Conservation (phyloP, 2,797 vertebrate species). For the Anabacerthia variegaticeps region DNA sequence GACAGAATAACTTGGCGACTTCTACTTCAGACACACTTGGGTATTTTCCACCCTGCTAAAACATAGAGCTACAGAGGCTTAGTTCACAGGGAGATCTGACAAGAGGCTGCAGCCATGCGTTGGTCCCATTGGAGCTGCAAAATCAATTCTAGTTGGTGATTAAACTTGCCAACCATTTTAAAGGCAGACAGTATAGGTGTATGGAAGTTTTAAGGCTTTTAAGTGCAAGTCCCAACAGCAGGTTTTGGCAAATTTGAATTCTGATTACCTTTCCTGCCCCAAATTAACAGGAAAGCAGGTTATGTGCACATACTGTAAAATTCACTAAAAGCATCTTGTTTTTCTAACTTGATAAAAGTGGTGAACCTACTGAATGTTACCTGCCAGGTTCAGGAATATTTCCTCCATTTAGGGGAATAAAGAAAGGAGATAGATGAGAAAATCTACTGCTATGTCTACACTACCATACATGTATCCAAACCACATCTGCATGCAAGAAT, state of each 20-base stretch:
- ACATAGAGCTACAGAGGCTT: not conserved
- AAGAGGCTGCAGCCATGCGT: not conserved
- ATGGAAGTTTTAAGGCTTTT: constrained; percentile 60
- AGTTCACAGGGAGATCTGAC: constrained; percentile 12
- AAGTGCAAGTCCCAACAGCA: constrained; percentile 69
- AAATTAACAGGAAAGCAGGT: constrained; percentile 72
- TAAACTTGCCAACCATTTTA: constrained; percentile 76
- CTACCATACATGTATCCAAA: not conserved
- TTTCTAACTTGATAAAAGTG: not conserved
- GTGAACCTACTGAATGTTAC: not conserved
- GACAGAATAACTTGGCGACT: not conserved
- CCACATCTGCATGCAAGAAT: not conserved
- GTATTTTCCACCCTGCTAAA: constrained; percentile 54
- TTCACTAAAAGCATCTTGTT: constrained; percentile 7
- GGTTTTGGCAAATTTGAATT: constrained; percentile 72
- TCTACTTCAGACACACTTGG: constrained; percentile 21
- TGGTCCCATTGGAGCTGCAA: constrained; percentile 51
- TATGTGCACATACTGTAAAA: constrained; percentile 56
- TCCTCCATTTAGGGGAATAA: not conserved
- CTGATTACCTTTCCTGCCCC: constrained; percentile 68
- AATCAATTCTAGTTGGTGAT: constrained; percentile 63
- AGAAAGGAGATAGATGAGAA: not conserved
- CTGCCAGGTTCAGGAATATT: not conserved
- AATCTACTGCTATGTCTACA: not conserved
- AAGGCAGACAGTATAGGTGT: constrained; percentile 19